These are phyloP conservation scores for Nothoprocta pentlandii DNA, from an alignment of 2,113 vertebrate genomes.

Conservation along the genomic window DNA sequence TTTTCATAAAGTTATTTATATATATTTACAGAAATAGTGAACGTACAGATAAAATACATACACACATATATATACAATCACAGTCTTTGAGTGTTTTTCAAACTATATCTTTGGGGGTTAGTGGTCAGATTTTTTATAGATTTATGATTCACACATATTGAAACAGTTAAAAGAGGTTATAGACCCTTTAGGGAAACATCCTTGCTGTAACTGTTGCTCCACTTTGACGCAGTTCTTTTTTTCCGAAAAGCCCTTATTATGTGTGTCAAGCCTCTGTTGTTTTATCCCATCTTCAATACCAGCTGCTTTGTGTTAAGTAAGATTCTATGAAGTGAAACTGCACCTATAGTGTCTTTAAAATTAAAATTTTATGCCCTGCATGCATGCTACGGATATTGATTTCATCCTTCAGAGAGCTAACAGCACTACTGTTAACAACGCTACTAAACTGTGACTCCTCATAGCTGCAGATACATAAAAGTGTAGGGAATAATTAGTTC, in stretches of 20 bases:
- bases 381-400: neutral
- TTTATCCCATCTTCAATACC: neutral
- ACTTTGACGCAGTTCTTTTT: neutral
- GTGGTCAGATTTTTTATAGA: neutral
- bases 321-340: neutral
- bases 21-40: neutral
- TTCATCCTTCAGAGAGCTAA: neutral
- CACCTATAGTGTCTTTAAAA: neutral
- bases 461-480: neutral
- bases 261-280: neutral
- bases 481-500: neutral
- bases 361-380: neutral
- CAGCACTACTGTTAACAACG: neutral
- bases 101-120: neutral
- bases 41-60: too few species aligned
- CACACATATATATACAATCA: neutral
- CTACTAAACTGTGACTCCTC: neutral
- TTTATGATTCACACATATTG: neutral
- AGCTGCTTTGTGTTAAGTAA: neutral
- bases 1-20: neutral
- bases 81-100: neutral
- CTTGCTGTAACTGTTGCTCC: neutral
- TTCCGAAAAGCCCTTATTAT: neutral
- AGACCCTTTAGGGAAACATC: neutral
- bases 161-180: neutral